Conservation (phyloP, 2,888 invertebrate genomes). For the Podotricha telesiphe region DNA sequence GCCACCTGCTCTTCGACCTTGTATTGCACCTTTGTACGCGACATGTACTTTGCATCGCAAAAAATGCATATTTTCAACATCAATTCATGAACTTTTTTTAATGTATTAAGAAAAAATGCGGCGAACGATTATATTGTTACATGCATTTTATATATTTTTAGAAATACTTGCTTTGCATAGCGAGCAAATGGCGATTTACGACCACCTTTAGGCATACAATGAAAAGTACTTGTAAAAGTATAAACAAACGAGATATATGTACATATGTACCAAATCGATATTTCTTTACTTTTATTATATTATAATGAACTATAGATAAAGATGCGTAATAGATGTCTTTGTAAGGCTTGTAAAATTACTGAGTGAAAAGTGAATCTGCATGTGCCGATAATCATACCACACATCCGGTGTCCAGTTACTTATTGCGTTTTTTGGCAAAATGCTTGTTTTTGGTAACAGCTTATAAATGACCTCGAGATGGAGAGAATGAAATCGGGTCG, state of each 20-base stretch:
- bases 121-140: constrained; percentile 51
- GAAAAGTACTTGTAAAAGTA: constrained; percentile 4
- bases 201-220: constrained; percentile 32
- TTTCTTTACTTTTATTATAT: neutral
- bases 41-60: constrained; percentile 75
- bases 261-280: neutral
- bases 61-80: constrained; percentile 70
- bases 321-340: neutral
- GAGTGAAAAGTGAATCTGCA: neutral
- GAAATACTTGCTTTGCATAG: constrained; percentile 50
- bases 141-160: constrained; percentile 62
- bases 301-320: neutral
- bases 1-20: constrained; percentile 76
- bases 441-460: neutral
- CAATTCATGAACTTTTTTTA: constrained; percentile 50
- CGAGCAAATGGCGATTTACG: constrained; percentile 33
- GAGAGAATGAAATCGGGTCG: neutral
- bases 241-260: neutral
- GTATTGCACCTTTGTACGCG: constrained; percentile 76
- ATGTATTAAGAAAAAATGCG: constrained; percentile 54
- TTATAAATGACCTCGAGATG: neutral
- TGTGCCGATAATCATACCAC: neutral
- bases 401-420: neutral
- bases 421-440: neutral
- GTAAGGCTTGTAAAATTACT: neutral